Evolutionary conservation across 2,113 vertebrate genomes (phyloP), one percentile per base, ranked within the genome.

Genomic region (Cyanocitta stelleri): DNA sequence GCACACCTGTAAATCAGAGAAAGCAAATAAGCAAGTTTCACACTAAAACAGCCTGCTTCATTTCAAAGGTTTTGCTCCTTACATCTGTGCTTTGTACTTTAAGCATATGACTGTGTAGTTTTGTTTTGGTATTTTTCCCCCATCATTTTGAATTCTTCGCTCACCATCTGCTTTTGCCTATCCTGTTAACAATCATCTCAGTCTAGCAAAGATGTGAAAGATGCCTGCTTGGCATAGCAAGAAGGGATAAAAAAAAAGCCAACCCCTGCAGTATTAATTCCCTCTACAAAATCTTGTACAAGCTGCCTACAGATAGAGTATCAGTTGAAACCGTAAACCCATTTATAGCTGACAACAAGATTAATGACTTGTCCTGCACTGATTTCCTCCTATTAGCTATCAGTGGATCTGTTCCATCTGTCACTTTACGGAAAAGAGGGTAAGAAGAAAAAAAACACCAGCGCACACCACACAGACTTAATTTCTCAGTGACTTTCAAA

Each of bases 281-380:
- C 89, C 82, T 63, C 89, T 95, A 94, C 93, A 96, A 95, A 98
- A 97, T 95, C 96, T 93, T 89, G 90, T 89, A 93, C 95, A 97
- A 98, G 98, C 98, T 98, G 98, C 95, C 96, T 97, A 90, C 95
- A 98, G 98, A 98, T 98, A 98, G 98, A 97, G 97, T 99, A 98
- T 98, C 98, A 97, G 98, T 95, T 97, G 96, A 98, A 99, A 98
- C 98, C 97, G 86, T 98, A 98, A 98, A 98, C 97, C 98, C 98
- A 98, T 98, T 99, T 98, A 98, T 96, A 97, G 97, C 98, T 99
- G 99, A 99, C 99, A 98, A 97, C 91, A 98, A 99, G 99, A 99
- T 99, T 99, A 98, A 99, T 99, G 98, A 98, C 98, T 98, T 96
- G 98, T 98, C 96, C 97, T 94, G 80, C 71, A 86, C 96, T 97